A percentile compares a stretch with the other conserved stretches of the same genome.
phyloP scores from a whole-genome alignment of 92 coral and sea anemone species.

The Porites cylindrica region DNA sequence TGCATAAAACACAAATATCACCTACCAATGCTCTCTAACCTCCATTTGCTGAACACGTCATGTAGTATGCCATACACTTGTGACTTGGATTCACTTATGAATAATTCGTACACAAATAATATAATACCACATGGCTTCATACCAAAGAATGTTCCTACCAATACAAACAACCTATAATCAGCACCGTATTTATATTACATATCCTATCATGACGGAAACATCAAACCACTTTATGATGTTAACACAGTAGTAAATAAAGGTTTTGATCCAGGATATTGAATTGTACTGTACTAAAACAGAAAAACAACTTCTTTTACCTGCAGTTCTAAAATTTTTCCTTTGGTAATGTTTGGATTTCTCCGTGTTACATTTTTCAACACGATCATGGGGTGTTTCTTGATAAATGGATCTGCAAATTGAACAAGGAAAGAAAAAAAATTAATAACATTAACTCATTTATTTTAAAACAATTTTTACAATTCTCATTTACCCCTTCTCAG shows the following conservation, averaged over 20 bases:
- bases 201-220: no score
- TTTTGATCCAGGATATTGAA: no score
- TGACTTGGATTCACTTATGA: constrained; percentile 43
- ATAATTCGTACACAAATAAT: constrained; percentile 30
- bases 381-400: constrained; percentile 14
- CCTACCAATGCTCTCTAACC: constrained; percentile 17
- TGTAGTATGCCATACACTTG: constrained; percentile 45
- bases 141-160: constrained; percentile 44
- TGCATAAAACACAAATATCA: background rate
- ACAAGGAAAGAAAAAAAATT: background rate
- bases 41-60: constrained; percentile 41
- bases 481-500: no score
- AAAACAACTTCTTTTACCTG: background rate
- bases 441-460: no score
- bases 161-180: background rate
- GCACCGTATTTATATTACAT: no score
- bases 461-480: no score
- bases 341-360: constrained; percentile 19
- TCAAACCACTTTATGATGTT: no score
- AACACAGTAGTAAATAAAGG: no score
- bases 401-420: background rate
- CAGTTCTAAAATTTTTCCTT: constrained; percentile 16
- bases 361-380: constrained; percentile 4
- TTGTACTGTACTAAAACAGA: no score
- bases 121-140: constrained; percentile 53